Conservation (phyloP, 2,888 invertebrate species). For the Disparrhopalites patrizii region DNA sequence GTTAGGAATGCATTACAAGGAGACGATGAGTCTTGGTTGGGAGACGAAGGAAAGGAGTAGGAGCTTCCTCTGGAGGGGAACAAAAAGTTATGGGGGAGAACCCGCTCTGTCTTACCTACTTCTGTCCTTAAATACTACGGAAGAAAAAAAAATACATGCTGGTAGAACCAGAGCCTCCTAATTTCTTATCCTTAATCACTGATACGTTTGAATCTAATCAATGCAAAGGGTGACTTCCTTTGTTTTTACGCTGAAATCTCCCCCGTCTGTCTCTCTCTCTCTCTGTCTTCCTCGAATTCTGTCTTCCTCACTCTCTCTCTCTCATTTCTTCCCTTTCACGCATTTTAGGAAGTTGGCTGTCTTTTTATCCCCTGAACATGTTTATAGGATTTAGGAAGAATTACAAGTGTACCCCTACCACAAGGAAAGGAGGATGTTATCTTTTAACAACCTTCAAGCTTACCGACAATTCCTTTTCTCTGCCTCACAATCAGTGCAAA, state of each 20-base stretch:
- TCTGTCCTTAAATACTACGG: too few species aligned
- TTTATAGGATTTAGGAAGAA: too few species aligned
- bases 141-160: too few species aligned
- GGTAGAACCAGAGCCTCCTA: slow-evolving; percentile 28
- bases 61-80: too few species aligned
- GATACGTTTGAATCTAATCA: slow-evolving; percentile 31
- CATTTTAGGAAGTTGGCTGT: too few species aligned
- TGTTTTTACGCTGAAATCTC: background rate
- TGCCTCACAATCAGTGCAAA: background rate
- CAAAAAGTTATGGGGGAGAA: too few species aligned
- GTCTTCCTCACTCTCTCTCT: background rate
- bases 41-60: slow-evolving; percentile 13
- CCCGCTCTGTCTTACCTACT: too few species aligned
- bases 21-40: slow-evolving; percentile 11
- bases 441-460: background rate
- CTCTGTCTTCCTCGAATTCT: background rate
- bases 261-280: background rate
- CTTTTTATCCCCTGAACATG: too few species aligned
- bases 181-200: slow-evolving; percentile 35
- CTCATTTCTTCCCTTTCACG: background rate
- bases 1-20: too few species aligned
- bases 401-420: background rate
- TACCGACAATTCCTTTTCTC: background rate
- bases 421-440: background rate
- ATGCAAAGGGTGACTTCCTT: slow-evolving; percentile 9